phyloP scores from a whole-genome alignment of 2,113 vertebrate genomes.

The Silurus meridionalis region DNA sequence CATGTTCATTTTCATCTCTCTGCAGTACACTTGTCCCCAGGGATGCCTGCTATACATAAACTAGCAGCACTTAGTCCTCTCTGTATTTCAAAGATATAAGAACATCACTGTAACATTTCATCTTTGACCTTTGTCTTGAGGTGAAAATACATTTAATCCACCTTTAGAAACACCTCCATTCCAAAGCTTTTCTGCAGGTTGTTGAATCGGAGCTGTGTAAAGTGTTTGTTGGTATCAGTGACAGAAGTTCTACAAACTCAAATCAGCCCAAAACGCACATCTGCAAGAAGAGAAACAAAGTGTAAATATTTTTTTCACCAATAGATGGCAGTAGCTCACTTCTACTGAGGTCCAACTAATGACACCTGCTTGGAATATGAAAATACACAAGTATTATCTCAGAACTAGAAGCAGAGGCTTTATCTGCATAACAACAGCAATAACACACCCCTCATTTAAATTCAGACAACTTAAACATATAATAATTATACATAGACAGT shows the following conservation, averaged over 20 bases:
- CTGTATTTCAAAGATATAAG: not conserved
- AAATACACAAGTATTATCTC: too few relatives aligned
- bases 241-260: not conserved
- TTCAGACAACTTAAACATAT: too few relatives aligned
- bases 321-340: too few relatives aligned
- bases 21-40: not conserved
- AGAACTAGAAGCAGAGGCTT: too few relatives aligned
- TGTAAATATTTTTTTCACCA: not conserved
- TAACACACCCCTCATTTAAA: too few relatives aligned
- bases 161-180: not conserved
- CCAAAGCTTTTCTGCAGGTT: not conserved
- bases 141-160: not conserved
- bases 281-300: not conserved
- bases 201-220: not conserved
- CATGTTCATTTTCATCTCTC: not conserved
- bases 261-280: not conserved
- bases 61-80: not conserved
- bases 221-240: not conserved
- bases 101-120: not conserved
- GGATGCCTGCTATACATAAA: not conserved
- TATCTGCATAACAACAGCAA: too few relatives aligned
- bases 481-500: too few relatives aligned
- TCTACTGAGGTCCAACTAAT: too few relatives aligned
- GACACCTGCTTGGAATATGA: too few relatives aligned
- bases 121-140: not conserved